These are phyloP conservation scores for Anolis sagrei DNA, from an alignment of 2,113 vertebrate species.

Conservation along the genomic window DNA sequence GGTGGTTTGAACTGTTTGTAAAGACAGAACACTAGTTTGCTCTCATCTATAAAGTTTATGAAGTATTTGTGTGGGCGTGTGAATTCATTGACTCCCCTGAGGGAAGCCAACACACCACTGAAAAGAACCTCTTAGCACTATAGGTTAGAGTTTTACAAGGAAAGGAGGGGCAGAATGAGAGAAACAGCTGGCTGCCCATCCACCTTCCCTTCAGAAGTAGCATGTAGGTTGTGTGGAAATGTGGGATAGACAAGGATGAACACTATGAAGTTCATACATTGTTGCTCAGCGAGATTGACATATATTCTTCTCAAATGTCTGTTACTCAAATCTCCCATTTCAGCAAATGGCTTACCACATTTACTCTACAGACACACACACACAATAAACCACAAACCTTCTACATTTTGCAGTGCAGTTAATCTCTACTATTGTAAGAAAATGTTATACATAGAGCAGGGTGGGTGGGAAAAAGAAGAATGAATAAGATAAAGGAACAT, in stretches of 20 bases:
- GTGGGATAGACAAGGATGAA: slow-evolving; percentile 31
- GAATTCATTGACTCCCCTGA: slow-evolving; percentile 32
- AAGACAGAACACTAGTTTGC: neutral
- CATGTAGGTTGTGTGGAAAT: slow-evolving; percentile 37
- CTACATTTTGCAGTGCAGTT: slow-evolving; percentile 25
- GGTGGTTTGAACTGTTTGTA: neutral
- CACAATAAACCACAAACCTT: slow-evolving; percentile 42
- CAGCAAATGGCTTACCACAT: slow-evolving; percentile 68
- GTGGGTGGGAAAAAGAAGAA: slow-evolving; percentile 42
- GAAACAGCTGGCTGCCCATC: slow-evolving; percentile 36
- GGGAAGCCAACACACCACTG: slow-evolving; percentile 44
- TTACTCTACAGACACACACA: slow-evolving; percentile 42
- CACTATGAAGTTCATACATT: slow-evolving; percentile 35
- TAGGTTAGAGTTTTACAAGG: slow-evolving; percentile 52
- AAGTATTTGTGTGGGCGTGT: neutral
- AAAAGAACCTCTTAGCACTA: slow-evolving; percentile 31
- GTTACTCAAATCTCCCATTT: slow-evolving; percentile 58
- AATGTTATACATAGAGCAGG: slow-evolving; percentile 35
- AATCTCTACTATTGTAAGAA: slow-evolving; percentile 30
- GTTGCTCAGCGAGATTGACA: slow-evolving; percentile 25
- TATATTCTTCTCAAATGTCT: slow-evolving; percentile 42
- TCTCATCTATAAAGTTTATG: neutral
- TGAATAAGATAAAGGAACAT: slow-evolving; percentile 39
- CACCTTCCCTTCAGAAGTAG: slow-evolving; percentile 32
- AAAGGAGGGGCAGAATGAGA: slow-evolving; percentile 45